Percentiles rank a stretch among this genome's conserved stretches.
Evolutionary conservation across 2,888 invertebrate genomes (phyloP).

Genomic region (Yponomeuta evonymella): DNA sequence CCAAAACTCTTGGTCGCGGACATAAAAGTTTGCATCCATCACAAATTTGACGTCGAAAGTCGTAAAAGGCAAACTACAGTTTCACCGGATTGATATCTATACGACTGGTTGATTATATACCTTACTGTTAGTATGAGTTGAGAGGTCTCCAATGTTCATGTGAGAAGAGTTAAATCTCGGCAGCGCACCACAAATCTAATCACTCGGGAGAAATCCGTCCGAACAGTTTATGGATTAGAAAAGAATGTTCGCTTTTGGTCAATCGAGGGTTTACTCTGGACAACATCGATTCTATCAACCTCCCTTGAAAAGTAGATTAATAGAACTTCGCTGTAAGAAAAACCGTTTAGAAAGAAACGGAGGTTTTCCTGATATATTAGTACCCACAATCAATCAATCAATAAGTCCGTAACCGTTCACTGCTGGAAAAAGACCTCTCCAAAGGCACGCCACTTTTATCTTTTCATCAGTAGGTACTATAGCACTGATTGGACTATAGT

Average conservation of each 20-base stretch:
- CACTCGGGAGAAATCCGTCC: conserved; percentile 11
- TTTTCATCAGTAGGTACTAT: too few species aligned
- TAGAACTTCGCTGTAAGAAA: too few species aligned
- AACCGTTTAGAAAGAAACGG: too few species aligned
- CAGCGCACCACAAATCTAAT: conserved; percentile 10
- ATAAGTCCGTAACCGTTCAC: too few species aligned
- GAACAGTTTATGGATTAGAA: conserved; percentile 7
- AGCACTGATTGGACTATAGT: too few species aligned
- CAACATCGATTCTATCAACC: too few species aligned
- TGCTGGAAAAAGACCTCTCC: too few species aligned
- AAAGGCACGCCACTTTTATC: too few species aligned
- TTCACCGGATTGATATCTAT: background rate
- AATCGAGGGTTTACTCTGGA: background rate
- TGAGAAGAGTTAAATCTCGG: background rate
- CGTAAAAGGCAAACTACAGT: background rate
- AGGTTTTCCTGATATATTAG: too few species aligned
- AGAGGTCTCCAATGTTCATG: background rate
- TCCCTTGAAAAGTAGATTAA: too few species aligned
- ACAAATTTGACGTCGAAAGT: background rate
- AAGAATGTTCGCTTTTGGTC: conserved; percentile 5
- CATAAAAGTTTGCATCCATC: background rate
- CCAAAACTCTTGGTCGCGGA: background rate
- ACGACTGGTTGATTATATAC: background rate
- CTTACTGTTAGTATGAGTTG: too few species aligned
- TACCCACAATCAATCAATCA: too few species aligned